phyloP scores from a whole-genome alignment of 2,113 vertebrate genomes.

The Lontra canadensis region DNA sequence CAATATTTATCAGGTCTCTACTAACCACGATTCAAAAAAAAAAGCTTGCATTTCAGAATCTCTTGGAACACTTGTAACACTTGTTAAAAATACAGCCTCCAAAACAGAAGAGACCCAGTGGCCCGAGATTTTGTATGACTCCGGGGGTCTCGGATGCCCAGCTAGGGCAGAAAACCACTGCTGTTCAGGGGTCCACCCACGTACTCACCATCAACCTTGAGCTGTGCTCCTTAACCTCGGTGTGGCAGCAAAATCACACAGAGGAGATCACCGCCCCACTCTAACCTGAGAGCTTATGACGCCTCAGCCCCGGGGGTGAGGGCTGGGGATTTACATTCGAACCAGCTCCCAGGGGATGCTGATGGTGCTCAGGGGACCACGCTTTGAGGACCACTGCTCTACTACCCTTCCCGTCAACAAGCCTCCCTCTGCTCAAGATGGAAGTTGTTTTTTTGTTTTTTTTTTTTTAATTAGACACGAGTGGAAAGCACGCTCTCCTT shows the following conservation, averaged over 20 bases:
- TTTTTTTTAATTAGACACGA: not conserved
- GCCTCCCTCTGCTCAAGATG: rapidly evolving
- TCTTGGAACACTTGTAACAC: not conserved
- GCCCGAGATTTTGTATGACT: not conserved
- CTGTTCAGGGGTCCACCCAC: not conserved
- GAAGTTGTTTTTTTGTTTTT: not conserved
- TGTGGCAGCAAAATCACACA: rapidly evolving
- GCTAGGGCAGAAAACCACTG: no score
- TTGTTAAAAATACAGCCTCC: not conserved
- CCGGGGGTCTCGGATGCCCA: not conserved
- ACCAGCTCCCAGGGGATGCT: not conserved
- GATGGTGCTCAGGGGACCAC: not conserved
- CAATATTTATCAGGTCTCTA: not conserved
- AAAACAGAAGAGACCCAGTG: not conserved
- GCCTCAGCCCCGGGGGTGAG: rapidly evolving
- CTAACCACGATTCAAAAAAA: no score
- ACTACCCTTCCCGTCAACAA: not conserved
- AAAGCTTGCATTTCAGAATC: not conserved
- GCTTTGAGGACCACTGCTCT: not conserved
- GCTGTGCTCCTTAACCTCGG: not conserved
- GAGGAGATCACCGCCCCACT: rapidly evolving
- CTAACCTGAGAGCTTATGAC: not conserved
- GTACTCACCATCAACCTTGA: not conserved
- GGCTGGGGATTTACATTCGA: not conserved
- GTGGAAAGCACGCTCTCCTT: not conserved